Evolutionary conservation across 2,888 invertebrate species (phyloP), one percentile per base, ranked within the genome.

Genomic region (Dryobotodes eremita): DNA sequence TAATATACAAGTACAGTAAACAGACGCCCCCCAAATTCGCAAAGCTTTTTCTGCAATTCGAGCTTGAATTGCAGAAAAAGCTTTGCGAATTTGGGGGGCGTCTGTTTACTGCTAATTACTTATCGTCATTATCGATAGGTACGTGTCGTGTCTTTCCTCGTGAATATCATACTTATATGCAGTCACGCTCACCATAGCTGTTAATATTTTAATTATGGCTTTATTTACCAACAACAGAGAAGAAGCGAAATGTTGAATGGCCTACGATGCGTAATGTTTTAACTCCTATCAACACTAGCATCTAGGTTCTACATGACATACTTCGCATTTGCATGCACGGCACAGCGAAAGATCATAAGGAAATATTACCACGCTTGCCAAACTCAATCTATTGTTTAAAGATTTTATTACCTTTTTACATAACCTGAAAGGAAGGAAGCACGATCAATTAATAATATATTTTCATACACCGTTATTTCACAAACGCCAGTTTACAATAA

Each of bases 401-500:
- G 17, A 36, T 61, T 65, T 36, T 80, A 79, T 48, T 53, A 79
- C 78, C 7, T n/a, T 55, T 31, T 59, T 50, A 61, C 53, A 50
- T 36, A 46, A 61, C 15, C 15, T 48, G 0, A 59, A 80, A 77
- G 70, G 64, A 73, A 84, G 75, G n/a, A 78, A 82, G 26, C 46
- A 15, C 48, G 62, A 71, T 70, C 11, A 65, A 77, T 73, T 66
- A 31, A 68, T 75, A 73, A 75, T 59, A 68, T 42, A 76, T 71
- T 55, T 75, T 71, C 15, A 46, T 42, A n/a, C 26, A 36, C 26
- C 20, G 15, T 55, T 79, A 53, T 74, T 75, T 77, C 82, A 72
- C 64, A 81, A 82, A 64, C 75, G 13, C 20, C 26, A 75, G 26
- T 69, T 74, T 69, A 66, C 26, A 75, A 57, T 72, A 53, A 55